phyloP scores from a whole-genome alignment of 2,113 vertebrate genomes.

The Eulemur rufifrons region DNA sequence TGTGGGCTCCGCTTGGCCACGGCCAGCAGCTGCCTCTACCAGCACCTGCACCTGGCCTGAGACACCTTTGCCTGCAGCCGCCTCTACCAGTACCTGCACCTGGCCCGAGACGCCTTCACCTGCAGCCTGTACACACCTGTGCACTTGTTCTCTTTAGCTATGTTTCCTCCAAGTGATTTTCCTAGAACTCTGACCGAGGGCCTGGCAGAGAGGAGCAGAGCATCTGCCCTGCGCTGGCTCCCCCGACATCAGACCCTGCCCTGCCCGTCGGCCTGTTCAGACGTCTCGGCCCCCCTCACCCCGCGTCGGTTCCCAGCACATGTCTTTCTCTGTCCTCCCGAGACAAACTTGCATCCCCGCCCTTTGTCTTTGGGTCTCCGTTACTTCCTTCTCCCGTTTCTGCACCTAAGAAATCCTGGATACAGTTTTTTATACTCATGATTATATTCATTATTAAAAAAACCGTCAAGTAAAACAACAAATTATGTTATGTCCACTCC shows the following conservation, averaged over 20 bases:
- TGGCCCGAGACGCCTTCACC: too few relatives aligned
- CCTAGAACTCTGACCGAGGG: neutral
- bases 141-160: neutral
- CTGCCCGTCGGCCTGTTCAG: neutral
- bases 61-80: neutral
- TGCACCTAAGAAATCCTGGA: neutral
- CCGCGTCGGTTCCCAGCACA: neutral
- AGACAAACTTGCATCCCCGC: neutral
- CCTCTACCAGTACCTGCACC: neutral
- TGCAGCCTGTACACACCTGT: too few relatives aligned
- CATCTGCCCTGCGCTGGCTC: too few relatives aligned
- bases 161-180: neutral
- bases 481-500: neutral
- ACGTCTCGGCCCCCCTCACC: neutral
- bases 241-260: neutral
- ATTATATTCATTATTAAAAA: slow-evolving; percentile 28
- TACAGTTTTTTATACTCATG: neutral
- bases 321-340: neutral
- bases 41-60: neutral
- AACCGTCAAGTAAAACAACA: neutral
- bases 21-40: neutral
- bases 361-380: neutral
- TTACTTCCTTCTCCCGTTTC: neutral
- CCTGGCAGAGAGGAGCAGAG: neutral
- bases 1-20: neutral